phyloP scores from a whole-genome alignment of 2,888 invertebrate species.

The Xanthia icteritia region DNA sequence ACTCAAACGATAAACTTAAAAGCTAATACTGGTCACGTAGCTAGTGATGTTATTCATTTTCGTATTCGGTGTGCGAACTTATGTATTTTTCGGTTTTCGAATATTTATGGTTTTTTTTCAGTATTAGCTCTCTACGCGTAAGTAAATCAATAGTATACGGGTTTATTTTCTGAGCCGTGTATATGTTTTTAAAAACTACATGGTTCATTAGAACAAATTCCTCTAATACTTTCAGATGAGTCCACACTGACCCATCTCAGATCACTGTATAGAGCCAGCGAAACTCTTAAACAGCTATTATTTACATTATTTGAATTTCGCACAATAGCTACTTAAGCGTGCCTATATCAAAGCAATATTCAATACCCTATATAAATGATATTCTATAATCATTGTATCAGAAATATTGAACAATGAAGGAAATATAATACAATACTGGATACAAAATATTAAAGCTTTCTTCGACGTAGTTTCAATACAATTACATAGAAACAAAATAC shows the following conservation, averaged over 20 bases:
- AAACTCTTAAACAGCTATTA: not conserved
- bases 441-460: constrained; percentile 6
- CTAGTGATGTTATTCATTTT: constrained; percentile 8
- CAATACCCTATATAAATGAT: not conserved
- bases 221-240: not conserved
- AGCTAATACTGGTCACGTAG: constrained; percentile 50
- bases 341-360: constrained; percentile 23
- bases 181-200: not conserved
- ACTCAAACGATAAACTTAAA: constrained; percentile 51
- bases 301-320: not conserved
- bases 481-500: constrained; percentile 18
- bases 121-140: not conserved
- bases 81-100: not conserved
- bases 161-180: not conserved
- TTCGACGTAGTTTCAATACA: constrained; percentile 11
- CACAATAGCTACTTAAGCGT: constrained; percentile 10
- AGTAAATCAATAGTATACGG: not conserved
- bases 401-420: constrained; percentile 23
- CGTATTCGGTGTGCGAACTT: not conserved
- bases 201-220: not conserved
- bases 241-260: not conserved
- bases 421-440: constrained; percentile 14
- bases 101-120: not conserved
- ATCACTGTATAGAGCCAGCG: not conserved
- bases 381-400: constrained; percentile 12